A percentile compares a stretch with the other conserved stretches of the same genome.
Conservation (phyloP, 2,797 vertebrate genomes). For the Microchirus variegatus region DNA sequence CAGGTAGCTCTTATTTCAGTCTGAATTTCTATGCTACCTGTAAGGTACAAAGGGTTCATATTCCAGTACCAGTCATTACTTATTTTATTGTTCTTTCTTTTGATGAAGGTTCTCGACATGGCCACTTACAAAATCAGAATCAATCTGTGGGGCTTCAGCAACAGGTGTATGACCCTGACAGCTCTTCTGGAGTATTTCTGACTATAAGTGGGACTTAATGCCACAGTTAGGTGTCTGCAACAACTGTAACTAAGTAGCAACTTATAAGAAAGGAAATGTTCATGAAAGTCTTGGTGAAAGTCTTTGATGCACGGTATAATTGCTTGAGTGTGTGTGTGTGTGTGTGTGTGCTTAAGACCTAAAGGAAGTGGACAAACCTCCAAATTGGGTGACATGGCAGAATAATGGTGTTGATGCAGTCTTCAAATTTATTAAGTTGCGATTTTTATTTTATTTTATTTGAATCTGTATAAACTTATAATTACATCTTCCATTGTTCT, state of each 20-base stretch:
- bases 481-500: slow-evolving; percentile 2
- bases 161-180: background rate
- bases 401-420: background rate
- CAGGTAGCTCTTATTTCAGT: slow-evolving; percentile 41
- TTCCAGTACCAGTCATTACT: slow-evolving; percentile 10
- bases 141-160: background rate
- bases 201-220: background rate
- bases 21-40: slow-evolving; percentile 6
- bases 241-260: background rate
- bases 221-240: slow-evolving; percentile 18
- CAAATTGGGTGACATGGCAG: background rate
- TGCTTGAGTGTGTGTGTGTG: too few species aligned
- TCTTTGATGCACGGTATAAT: background rate
- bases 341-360: too few species aligned
- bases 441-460: too few species aligned
- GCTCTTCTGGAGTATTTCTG: slow-evolving; percentile 8
- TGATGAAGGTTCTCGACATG: slow-evolving; percentile 39
- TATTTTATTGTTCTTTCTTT: background rate
- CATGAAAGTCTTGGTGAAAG: background rate
- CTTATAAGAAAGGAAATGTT: slow-evolving; percentile 12
- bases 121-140: slow-evolving; percentile 29
- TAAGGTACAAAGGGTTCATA: slow-evolving; percentile 12
- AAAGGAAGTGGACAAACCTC: background rate
- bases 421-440: too few species aligned
- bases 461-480: too few species aligned